Evolutionary conservation across 53 echinoderm and acorn worm species (phyloP), one percentile per base, ranked within the genome.

Genomic region (Paracentrotus lividus): DNA sequence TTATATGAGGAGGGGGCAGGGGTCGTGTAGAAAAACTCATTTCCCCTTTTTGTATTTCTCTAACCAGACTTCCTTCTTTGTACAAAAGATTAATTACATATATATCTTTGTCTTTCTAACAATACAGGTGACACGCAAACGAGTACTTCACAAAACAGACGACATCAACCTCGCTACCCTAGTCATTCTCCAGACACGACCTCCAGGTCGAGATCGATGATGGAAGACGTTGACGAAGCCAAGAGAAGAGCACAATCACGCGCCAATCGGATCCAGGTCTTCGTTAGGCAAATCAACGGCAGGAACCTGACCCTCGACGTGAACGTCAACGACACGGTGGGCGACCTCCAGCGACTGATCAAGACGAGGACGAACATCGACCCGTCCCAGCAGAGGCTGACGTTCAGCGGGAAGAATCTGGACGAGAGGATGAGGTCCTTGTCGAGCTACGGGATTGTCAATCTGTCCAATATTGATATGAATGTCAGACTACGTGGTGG

Each of bases 181-280:
- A 55, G 31, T 52, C 87, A 21, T 33, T 81, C 81, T 45, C 45
- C 89, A 21, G 42, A 21, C 44, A 43, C 60, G 5, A 34, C 3
- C 1, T 89, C 89, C 0, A 49, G 56, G 33, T 89, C 89, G 0
- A 49, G 56, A 51, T 51, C 33, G 52, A 15, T 56, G 77, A 56
- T 92, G 58, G 78, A 92, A 34, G 92, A 92, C 92, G 92, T 92
- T 5, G 92, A 42, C 31, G 78, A 78, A 29, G 92, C 53, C 24
- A 92, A 92, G 58, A 36, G 24, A n/a, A 67, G 53, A 52, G 91
- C 91, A n/a, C 77, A 81, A 53, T 44, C 89, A 40, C 42, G 43
- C 2, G 88, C 88, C 51, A 24, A 36, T 9, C 92, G 38, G 57
- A 78, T 92, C 56, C 92, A 92, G 92, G 92, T 92, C 57, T 81